These are phyloP conservation scores for Peromyscus eremicus DNA, from an alignment of 2,797 vertebrate genomes.

Conservation along the genomic window DNA sequence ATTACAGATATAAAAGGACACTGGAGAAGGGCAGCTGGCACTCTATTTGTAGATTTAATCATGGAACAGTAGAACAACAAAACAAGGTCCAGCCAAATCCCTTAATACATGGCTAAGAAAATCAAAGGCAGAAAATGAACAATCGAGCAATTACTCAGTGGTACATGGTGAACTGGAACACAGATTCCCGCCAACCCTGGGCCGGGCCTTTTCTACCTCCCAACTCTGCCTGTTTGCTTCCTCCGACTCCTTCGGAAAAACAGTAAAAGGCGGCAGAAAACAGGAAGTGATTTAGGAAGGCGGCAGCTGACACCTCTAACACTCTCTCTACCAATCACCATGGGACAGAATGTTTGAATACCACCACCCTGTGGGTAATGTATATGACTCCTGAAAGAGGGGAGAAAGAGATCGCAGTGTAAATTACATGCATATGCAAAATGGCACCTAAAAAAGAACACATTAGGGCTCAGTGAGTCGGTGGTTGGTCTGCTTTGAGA, in stretches of 20 bases:
- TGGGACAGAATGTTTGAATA: neutral
- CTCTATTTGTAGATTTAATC: neutral
- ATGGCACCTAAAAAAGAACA: neutral
- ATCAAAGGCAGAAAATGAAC: constrained; percentile 13
- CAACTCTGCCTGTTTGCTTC: neutral
- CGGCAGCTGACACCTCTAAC: neutral
- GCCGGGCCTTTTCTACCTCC: neutral
- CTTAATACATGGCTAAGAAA: neutral
- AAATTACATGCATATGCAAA: neutral
- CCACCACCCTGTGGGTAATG: neutral
- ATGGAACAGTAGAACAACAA: neutral
- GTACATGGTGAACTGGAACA: neutral
- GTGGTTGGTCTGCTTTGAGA: neutral
- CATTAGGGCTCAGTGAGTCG: neutral
- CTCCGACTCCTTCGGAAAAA: neutral
- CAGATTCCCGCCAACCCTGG: neutral
- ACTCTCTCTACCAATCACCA: neutral
- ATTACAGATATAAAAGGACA: neutral
- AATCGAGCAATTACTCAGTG: neutral
- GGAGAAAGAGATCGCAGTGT: neutral
- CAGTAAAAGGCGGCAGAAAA: neutral
- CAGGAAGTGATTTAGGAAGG: neutral
- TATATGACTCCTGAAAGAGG: neutral
- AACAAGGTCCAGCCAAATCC: neutral
- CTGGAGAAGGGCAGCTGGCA: neutral